Conservation (phyloP, 2,888 invertebrate species). For the Dryadula phaetusa region DNA sequence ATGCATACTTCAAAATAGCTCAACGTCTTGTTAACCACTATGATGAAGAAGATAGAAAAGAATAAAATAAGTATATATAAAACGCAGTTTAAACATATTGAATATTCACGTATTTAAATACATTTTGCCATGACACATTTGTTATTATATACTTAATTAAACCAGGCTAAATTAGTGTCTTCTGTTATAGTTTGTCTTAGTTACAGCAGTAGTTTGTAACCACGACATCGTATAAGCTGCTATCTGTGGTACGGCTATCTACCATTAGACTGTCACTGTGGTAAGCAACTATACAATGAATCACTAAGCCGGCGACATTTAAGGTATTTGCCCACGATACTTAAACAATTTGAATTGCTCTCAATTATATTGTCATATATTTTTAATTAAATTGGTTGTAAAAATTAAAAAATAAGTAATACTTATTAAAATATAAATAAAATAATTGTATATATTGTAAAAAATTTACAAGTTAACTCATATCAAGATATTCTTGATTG, state of each 20-base stretch:
- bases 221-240: constrained; percentile 6
- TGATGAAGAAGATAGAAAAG: no score
- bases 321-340: not conserved
- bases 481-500: no score
- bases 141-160: not conserved
- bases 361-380: not conserved
- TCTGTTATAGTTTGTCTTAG: not conserved
- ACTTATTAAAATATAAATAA: no score
- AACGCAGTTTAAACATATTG: no score
- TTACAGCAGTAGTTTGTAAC: not conserved
- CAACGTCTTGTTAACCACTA: no score
- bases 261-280: constrained; percentile 14
- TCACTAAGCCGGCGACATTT: constrained; percentile 6
- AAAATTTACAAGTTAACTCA: no score
- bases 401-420: no score
- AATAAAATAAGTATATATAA: no score
- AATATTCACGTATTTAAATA: no score
- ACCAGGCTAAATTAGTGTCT: not conserved
- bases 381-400: no score
- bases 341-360: not conserved
- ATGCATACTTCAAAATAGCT: no score
- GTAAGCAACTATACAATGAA: not conserved
- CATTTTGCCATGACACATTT: not conserved
- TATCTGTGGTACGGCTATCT: constrained; percentile 10
- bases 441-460: no score